phyloP scores from a whole-genome alignment of 2,113 vertebrate species.

The Calyptommatus sinebrachiatus region DNA sequence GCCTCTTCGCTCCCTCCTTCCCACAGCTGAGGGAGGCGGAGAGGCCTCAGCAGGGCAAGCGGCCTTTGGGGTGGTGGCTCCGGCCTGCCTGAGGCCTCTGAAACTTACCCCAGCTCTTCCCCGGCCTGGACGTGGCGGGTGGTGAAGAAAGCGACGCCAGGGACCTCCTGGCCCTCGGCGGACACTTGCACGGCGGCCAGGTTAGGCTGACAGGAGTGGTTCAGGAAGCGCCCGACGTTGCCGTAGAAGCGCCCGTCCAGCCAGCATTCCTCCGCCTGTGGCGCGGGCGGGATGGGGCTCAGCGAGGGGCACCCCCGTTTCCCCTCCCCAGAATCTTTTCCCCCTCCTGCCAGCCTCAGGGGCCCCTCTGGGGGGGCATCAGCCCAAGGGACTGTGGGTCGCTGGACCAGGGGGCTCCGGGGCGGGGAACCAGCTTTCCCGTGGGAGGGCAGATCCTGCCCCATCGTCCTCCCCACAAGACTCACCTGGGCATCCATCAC shows the following conservation, averaged over 20 bases:
- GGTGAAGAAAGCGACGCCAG: slow-evolving; percentile 9
- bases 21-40: no score
- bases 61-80: no score
- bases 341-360: neutral
- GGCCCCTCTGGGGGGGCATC: no score
- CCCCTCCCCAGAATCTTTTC: fast-evolving
- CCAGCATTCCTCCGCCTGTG: neutral
- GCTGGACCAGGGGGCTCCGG: no score
- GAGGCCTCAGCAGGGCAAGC: no score
- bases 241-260: slow-evolving; percentile 1
- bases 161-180: neutral
- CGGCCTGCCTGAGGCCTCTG: no score
- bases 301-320: neutral
- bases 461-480: no score
- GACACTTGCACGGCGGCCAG: neutral
- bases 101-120: slow-evolving; percentile 1
- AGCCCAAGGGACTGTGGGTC: no score
- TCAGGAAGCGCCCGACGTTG: slow-evolving; percentile 13
- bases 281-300: fast-evolving
- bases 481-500: neutral
- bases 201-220: slow-evolving; percentile 10
- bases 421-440: no score
- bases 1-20: neutral
- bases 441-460: neutral
- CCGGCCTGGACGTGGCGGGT: neutral